phyloP scores from a whole-genome alignment of 2,797 vertebrate species.

The Cossypha dichroa region DNA sequence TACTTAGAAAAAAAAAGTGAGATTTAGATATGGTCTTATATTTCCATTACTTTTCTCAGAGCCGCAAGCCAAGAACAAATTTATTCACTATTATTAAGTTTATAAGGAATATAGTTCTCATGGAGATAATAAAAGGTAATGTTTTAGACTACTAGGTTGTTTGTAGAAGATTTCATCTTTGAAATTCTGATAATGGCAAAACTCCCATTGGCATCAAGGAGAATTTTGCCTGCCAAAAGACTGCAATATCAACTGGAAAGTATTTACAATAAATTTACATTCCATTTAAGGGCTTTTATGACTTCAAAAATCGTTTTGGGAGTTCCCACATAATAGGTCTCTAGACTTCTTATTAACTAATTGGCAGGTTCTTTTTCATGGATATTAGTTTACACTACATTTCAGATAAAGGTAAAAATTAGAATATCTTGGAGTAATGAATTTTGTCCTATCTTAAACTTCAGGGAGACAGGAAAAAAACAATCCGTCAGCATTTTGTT shows the following conservation, averaged over 20 bases:
- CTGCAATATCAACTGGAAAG: neutral
- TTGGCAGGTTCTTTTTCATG: neutral
- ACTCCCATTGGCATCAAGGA: conserved; percentile 6
- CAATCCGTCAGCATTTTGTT: neutral
- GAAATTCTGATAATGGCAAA: conserved; percentile 5
- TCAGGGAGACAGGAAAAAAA: neutral
- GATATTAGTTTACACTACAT: neutral
- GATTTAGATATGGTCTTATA: neutral
- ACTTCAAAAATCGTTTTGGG: neutral
- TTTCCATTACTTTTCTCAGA: neutral
- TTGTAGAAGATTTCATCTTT: neutral
- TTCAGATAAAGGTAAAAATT: neutral
- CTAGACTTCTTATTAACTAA: neutral
- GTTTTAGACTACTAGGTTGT: neutral
- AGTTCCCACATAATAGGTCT: neutral
- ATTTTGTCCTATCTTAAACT: neutral
- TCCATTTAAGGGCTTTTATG: conserved; percentile 1
- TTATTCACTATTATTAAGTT: neutral
- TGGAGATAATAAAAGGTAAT: neutral
- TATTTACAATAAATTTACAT: conserved; percentile 21
- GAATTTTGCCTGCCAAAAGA: conserved; percentile 18
- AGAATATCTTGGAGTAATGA: neutral
- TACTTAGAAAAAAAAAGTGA: neutral
- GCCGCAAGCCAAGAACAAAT: neutral
- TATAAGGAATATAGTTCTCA: neutral